Percentiles rank a stretch among this genome's conserved stretches.
Evolutionary conservation across 2,888 invertebrate genomes (phyloP).

Genomic region (Apodemia zela): DNA sequence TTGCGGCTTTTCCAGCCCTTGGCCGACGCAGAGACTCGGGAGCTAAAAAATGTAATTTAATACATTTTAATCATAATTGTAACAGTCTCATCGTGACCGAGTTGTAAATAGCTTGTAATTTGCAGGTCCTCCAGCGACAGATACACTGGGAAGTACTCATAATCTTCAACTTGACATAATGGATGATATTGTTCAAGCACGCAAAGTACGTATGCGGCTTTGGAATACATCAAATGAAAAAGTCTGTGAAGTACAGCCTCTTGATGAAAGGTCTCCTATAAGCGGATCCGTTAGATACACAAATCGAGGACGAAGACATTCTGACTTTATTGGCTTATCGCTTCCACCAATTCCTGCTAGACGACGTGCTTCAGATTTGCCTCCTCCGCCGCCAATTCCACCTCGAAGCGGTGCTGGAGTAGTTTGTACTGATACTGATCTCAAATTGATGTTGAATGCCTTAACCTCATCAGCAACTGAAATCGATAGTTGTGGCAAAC

Average conservation of each 20-base stretch:
- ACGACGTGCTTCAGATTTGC: conserved; percentile 88
- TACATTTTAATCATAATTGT: background rate
- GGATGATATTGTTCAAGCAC: conserved; percentile 92
- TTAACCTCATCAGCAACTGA: conserved; percentile 91
- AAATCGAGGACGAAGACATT: conserved; percentile 83
- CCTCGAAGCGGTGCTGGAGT: conserved; percentile 80
- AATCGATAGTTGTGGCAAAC: conserved; percentile 84
- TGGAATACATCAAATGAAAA: conserved; percentile 91
- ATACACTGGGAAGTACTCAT: conserved; percentile 87
- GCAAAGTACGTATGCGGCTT: conserved; percentile 90
- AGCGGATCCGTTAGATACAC: conserved; percentile 82
- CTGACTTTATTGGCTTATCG: conserved; percentile 84
- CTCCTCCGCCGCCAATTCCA: conserved; percentile 75
- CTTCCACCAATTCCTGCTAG: conserved; percentile 81
- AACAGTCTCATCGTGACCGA: background rate
- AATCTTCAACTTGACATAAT: conserved; percentile 92
- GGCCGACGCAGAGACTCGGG: conserved; percentile 68
- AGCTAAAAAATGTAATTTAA: conserved; percentile 59
- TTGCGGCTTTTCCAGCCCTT: conserved; percentile 86
- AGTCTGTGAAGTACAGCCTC: conserved; percentile 90
- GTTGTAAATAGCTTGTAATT: conserved; percentile 23
- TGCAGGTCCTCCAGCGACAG: conserved; percentile 86
- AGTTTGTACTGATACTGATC: conserved; percentile 90
- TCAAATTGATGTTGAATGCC: conserved; percentile 88
- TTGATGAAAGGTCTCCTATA: conserved; percentile 83